phyloP scores from a whole-genome alignment of 2,797 vertebrate species.

The Pseudomugil tenellus region DNA sequence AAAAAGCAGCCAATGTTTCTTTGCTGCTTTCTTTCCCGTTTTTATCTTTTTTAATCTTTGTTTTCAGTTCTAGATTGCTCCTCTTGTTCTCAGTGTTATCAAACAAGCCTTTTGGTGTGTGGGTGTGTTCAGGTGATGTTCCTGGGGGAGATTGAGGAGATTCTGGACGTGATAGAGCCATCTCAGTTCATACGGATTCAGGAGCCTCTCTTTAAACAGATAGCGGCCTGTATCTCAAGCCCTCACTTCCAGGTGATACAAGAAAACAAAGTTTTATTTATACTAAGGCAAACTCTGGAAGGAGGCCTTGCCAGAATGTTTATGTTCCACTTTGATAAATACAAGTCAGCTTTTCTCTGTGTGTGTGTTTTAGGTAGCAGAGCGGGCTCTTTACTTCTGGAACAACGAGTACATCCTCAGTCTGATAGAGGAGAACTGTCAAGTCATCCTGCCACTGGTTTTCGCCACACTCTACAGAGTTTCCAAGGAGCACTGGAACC shows the following conservation, averaged over 20 bases:
- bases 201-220: slow-evolving; percentile 93
- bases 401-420: slow-evolving; percentile 96
- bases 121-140: slow-evolving; percentile 83
- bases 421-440: slow-evolving; percentile 95
- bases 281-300: neutral
- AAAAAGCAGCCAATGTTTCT: neutral
- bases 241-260: slow-evolving; percentile 89
- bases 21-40: neutral
- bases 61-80: neutral
- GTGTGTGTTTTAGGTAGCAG: slow-evolving; percentile 86
- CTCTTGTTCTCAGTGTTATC: neutral
- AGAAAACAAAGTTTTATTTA: neutral
- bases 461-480: slow-evolving; percentile 93
- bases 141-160: slow-evolving; percentile 93
- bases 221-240: slow-evolving; percentile 91
- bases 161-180: slow-evolving; percentile 92
- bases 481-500: slow-evolving; percentile 97
- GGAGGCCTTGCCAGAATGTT: neutral
- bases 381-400: slow-evolving; percentile 97
- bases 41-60: neutral
- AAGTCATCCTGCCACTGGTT: slow-evolving; percentile 92
- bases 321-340: neutral
- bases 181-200: slow-evolving; percentile 94
- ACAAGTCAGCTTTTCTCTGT: slow-evolving; percentile 1
- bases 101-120: neutral